Evolutionary conservation across 2,888 invertebrate genomes (phyloP), one percentile per base, ranked within the genome.

Genomic region (Linhomoeus sp.): DNA sequence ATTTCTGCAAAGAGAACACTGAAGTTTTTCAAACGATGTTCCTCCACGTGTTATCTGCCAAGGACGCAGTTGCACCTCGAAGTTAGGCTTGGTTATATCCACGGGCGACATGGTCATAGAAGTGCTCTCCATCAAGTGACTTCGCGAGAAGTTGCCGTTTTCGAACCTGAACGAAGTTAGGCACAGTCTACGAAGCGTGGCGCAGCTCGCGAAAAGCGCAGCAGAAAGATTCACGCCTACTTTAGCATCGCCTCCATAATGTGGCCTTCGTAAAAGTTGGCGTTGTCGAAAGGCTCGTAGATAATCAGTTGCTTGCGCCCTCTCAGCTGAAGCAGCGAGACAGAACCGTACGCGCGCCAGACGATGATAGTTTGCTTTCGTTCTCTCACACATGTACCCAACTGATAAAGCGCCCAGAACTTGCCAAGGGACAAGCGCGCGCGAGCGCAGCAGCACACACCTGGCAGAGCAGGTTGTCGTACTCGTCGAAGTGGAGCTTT

Each of bases 401-500:
- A n/a, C n/a, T n/a, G n/a, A n/a, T n/a, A n/a, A n/a, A n/a, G n/a
- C n/a, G n/a, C n/a, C n/a, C n/a, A n/a, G n/a, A n/a, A n/a, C n/a
- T n/a, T n/a, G n/a, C n/a, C n/a, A n/a, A n/a, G n/a, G n/a, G n/a
- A n/a, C n/a, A n/a, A n/a, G n/a, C n/a, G n/a, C n/a, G n/a, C n/a
- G n/a, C n/a, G n/a, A n/a, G n/a, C n/a, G n/a, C n/a, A n/a, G n/a
- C 38, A 7, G 15, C 9, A 19, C 40, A 5, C 5, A 65, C 65
- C 62, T 64, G 64, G 49, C 63, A 62, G 2, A 66, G 55, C 36
- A 65, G 57, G 48, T 66, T 66, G 50, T 66, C 66, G 55, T 57
- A 66, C 24, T 61, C 61, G 49, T 66, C 66, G 56, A 66, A 64
- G 50, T 66, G 66, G 22, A 64, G 53, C 52, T 62, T 62, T 45